phyloP scores from a whole-genome alignment of 2,113 vertebrate genomes.

The Lophotis ruficrista region DNA sequence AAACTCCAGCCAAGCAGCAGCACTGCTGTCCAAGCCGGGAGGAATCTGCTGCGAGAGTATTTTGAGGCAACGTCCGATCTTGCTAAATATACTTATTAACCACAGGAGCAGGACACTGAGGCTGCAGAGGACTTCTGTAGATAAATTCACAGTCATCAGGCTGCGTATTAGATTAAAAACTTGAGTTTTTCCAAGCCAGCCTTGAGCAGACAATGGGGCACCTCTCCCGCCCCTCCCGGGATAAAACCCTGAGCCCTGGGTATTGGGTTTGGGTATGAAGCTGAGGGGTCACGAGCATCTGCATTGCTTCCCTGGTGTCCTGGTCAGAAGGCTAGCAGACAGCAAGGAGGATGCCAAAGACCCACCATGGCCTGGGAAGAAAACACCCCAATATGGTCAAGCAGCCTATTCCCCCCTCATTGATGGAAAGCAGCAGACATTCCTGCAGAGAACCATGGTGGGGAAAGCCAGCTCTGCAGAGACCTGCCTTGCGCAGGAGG shows the following conservation, averaged over 20 bases:
- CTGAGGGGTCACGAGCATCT: background rate
- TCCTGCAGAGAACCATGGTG: background rate
- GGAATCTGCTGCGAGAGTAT: conserved; percentile 4
- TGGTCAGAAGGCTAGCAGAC: background rate
- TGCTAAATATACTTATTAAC: conserved; percentile 51
- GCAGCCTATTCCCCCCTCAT: background rate
- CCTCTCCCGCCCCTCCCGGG: background rate
- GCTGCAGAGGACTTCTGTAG: background rate
- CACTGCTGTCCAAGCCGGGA: background rate
- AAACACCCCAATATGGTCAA: background rate
- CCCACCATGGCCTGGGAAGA: background rate
- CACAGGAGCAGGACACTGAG: background rate
- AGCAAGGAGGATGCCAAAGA: background rate
- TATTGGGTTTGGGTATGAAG: background rate
- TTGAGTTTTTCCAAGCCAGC: background rate
- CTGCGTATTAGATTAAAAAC: background rate
- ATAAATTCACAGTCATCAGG: background rate
- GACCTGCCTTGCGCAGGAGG: background rate
- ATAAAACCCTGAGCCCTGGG: background rate
- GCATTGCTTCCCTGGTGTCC: background rate
- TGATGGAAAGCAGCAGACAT: background rate
- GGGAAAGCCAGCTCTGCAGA: background rate
- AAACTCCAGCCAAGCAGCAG: background rate
- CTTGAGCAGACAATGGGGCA: background rate
- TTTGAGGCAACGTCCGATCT: background rate